A percentile compares a stretch with the other conserved stretches of the same genome.
phyloP scores from a whole-genome alignment of 2,113 vertebrate genomes.

The Nymphicus hollandicus region DNA sequence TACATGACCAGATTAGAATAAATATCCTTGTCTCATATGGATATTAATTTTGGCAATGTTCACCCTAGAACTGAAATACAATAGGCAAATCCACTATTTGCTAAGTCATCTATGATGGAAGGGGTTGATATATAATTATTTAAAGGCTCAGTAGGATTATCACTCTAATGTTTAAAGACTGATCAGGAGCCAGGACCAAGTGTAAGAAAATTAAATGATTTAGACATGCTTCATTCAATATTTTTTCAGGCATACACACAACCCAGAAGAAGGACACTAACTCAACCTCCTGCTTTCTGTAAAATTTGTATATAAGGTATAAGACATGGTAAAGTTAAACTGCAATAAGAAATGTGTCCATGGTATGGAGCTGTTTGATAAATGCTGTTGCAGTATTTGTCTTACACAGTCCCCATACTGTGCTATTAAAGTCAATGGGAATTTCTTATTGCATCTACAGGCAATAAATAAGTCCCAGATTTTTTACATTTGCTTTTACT shows the following conservation, averaged over 20 bases:
- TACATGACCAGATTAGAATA: conserved; percentile 60
- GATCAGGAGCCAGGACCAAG: not conserved
- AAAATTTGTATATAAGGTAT: not conserved
- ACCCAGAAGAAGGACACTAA: not conserved
- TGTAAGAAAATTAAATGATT: not conserved
- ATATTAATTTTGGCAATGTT: conserved; percentile 58
- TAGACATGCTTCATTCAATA: conserved; percentile 5
- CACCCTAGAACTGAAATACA: conserved; percentile 20
- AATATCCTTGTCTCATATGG: conserved; percentile 46
- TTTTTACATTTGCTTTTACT: not conserved
- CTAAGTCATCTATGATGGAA: not conserved
- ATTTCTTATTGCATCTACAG: not conserved
- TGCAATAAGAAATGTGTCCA: conserved; percentile 43
- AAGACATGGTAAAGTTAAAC: not conserved
- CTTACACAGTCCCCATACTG: not conserved
- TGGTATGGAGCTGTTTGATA: conserved; percentile 60
- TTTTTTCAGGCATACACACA: conserved; percentile 7
- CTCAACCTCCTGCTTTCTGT: not conserved
- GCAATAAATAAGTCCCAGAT: not conserved
- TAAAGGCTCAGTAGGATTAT: conserved; percentile 11
- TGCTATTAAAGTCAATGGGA: not conserved
- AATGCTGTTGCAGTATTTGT: conserved; percentile 7
- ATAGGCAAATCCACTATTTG: conserved; percentile 39
- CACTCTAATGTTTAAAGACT: conserved; percentile 1
- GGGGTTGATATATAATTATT: not conserved